These are phyloP conservation scores for Catagonus wagneri DNA, from an alignment of 2,113 vertebrate genomes.

Conservation along the genomic window DNA sequence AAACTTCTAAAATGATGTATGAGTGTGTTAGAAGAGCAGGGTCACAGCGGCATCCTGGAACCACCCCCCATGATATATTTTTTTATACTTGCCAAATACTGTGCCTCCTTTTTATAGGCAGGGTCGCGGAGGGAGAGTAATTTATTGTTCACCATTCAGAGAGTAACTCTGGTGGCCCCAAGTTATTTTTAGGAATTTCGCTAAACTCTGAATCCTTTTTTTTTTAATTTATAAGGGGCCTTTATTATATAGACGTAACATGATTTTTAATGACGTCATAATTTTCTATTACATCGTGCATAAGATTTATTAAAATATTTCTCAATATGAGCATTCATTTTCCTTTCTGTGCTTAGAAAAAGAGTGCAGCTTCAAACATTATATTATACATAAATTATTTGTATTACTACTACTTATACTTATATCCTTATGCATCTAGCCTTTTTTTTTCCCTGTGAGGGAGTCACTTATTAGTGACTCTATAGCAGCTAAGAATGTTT, in stretches of 20 bases:
- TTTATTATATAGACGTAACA: background rate
- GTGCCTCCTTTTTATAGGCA: background rate
- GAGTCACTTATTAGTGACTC: background rate
- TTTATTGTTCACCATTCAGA: background rate
- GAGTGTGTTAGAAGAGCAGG: background rate
- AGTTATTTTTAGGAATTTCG: background rate
- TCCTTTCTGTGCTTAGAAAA: background rate
- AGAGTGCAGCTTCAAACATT: background rate
- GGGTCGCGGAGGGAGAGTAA: background rate
- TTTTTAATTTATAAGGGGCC: no score
- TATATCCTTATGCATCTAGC: background rate
- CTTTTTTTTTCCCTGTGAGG: background rate
- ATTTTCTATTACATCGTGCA: background rate
- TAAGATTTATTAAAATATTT: background rate
- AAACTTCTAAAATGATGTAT: slow-evolving; percentile 11
- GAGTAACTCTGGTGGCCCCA: background rate
- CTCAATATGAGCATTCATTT: background rate
- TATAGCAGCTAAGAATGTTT: background rate
- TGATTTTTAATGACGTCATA: background rate
- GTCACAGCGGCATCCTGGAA: background rate
- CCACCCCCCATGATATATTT: background rate
- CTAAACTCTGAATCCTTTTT: background rate
- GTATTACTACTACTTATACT: background rate
- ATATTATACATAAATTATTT: background rate
- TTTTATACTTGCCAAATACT: background rate